phyloP scores from a whole-genome alignment of 2,797 vertebrate genomes.

The Holocentrus rufus region DNA sequence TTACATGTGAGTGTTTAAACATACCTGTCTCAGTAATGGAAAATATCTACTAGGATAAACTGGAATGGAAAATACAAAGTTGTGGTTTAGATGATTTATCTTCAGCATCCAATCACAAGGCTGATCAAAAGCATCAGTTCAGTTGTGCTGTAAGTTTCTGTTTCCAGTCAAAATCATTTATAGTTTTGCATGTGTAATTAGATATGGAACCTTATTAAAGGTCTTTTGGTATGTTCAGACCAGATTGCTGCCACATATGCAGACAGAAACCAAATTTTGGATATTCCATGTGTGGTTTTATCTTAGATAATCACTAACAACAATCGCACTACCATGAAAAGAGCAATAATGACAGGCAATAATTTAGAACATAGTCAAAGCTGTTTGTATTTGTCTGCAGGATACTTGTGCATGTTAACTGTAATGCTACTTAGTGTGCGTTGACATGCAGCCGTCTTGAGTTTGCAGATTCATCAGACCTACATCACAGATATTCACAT shows the following conservation, averaged over 20 bases:
- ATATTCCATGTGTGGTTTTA: too few species aligned
- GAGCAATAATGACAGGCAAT: too few species aligned
- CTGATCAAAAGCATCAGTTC: neutral
- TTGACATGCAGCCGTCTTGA: conserved; percentile 46
- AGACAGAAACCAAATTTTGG: too few species aligned
- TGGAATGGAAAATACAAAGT: conserved; percentile 18
- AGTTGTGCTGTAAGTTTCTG: neutral
- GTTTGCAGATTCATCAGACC: conserved; percentile 53
- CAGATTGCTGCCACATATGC: too few species aligned
- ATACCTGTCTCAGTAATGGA: conserved; percentile 35
- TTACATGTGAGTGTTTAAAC: too few species aligned
- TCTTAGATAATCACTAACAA: too few species aligned
- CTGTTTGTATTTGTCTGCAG: conserved; percentile 8
- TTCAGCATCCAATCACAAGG: neutral
- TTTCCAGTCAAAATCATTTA: neutral
- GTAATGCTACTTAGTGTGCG: conserved; percentile 9
- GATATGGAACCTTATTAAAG: neutral
- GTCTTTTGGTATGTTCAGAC: too few species aligned
- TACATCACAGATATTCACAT: conserved; percentile 48
- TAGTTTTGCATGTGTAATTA: neutral
- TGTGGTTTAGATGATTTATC: conserved; percentile 15
- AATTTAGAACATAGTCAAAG: too few species aligned
- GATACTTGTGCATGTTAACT: neutral
- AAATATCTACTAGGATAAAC: conserved; percentile 20
- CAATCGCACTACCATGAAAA: too few species aligned